A percentile compares a stretch with the other conserved stretches of the same genome.
Conservation (phyloP, 2,888 invertebrate genomes). For the Nineta flava region DNA sequence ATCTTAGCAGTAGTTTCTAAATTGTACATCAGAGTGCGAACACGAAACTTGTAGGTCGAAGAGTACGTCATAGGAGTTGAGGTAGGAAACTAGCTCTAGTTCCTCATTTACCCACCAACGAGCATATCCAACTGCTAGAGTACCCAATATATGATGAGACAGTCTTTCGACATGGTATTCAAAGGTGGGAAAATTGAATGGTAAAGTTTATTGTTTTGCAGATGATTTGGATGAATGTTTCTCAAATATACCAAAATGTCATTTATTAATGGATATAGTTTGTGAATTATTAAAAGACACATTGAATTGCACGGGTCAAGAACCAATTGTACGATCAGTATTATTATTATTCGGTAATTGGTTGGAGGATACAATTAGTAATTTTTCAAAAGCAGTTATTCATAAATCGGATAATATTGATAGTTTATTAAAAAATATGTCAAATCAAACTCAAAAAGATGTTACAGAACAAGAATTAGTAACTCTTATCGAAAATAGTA, state of each 20-base stretch:
- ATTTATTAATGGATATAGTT: constrained; percentile 28
- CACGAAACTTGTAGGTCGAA: too few relatives aligned
- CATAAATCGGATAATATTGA: constrained; percentile 4
- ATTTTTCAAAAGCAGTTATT: constrained; percentile 3
- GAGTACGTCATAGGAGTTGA: too few relatives aligned
- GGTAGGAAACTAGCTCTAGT: too few relatives aligned
- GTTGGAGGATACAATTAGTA: constrained; percentile 21
- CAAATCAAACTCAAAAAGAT: neutral
- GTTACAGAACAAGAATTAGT: constrained; percentile 17
- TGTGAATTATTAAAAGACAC: constrained; percentile 32
- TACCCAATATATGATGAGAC: too few relatives aligned
- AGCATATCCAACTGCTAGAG: too few relatives aligned
- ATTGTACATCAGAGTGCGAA: too few relatives aligned
- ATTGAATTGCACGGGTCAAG: constrained; percentile 29
- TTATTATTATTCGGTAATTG: constrained; percentile 28
- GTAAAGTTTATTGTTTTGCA: constrained; percentile 18
- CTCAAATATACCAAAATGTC: constrained; percentile 29
- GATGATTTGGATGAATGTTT: constrained; percentile 36
- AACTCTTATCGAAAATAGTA: constrained; percentile 16
- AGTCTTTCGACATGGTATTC: too few relatives aligned
- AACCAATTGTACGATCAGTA: constrained; percentile 30
- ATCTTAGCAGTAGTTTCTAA: too few relatives aligned
- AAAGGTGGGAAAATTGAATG: too few relatives aligned
- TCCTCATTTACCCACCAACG: too few relatives aligned
- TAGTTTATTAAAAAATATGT: constrained; percentile 1